Conservation (phyloP, 2,888 invertebrate genomes). For the Polyploca ridens region DNA sequence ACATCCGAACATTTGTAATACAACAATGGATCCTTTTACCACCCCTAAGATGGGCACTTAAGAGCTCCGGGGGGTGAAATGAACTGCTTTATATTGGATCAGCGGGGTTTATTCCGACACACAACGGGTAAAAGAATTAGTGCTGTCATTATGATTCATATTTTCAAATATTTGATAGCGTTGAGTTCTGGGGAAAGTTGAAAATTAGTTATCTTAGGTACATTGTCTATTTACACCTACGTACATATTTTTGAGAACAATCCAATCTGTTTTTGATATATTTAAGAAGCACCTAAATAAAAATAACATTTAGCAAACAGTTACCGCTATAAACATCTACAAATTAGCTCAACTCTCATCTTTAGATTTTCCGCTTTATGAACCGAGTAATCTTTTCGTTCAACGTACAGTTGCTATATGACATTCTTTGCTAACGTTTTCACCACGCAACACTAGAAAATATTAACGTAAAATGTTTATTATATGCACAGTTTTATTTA, state of each 20-base stretch:
- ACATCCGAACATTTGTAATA: constrained; percentile 80
- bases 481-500: neutral
- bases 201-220: too few relatives aligned
- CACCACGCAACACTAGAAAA: constrained; percentile 22
- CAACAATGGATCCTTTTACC: constrained; percentile 76
- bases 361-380: constrained; percentile 73
- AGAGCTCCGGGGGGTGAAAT: constrained; percentile 53
- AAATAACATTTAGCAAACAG: neutral
- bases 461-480: constrained; percentile 24
- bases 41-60: constrained; percentile 55
- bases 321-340: neutral
- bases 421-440: constrained; percentile 39
- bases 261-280: neutral
- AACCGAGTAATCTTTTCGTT: constrained; percentile 62
- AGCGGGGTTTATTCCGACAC: constrained; percentile 28
- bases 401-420: constrained; percentile 31
- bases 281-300: neutral
- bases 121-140: neutral
- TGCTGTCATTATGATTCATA: neutral
- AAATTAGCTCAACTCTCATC: constrained; percentile 52
- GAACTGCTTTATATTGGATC: constrained; percentile 34
- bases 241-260: too few relatives aligned
- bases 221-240: too few relatives aligned
- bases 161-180: too few relatives aligned
- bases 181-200: too few relatives aligned